Base-by-base conservation (phyloP, 2,888 invertebrate species). In the Caenorhabditis wallacei region DNA sequence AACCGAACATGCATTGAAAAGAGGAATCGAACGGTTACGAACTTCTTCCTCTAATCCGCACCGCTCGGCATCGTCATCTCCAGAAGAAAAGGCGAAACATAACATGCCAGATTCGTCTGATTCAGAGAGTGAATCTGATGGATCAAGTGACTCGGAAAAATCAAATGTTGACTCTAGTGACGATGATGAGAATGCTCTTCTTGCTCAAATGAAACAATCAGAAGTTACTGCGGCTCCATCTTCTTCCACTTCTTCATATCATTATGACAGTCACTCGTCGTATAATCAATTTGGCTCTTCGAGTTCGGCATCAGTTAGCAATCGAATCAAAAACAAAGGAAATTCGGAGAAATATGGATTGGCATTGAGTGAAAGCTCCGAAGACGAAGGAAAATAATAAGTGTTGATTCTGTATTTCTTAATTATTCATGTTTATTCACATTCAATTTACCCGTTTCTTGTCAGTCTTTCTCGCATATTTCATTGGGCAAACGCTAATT, bases 281-380 rank as follows among this genome's bases (percentile, higher is more conserved):
- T 26, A 35, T 22, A 63, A 46, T 48, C 30, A 48, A 18, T 46
- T n/a, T 48, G 63, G 56, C 13, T 56, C 46, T 11, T n/a, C 51
- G 1, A 40, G 43, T 24, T 8, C 5, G 16, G 16, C 22, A 13
- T 22, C 30, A 13, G 30, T 48, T 35, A 11, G 53, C 1, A 63
- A 64, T 13, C 40, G 11, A 13, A 26, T 2, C 8, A 20, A 66
- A 26, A 46, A 46, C 61, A 66, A 61, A 56, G 61, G 57, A 18
- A 43, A 63, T 37, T 80, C 56, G 7, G 69, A 79, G 56, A 66
- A 74, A 37, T 79, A 86, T 56, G 87, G 87, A 8, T 53, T 88
- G 54, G 75, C 78, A 13, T 75, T 88, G 16, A 86, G 86, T 53
- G 88, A 88, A 59, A 85, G 85, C 22, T 88, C 88, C 16, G 86